Evolutionary conservation across 1,140 invertebrate genomes (phyloP).

Genomic region (Diorhabda carinulata): DNA sequence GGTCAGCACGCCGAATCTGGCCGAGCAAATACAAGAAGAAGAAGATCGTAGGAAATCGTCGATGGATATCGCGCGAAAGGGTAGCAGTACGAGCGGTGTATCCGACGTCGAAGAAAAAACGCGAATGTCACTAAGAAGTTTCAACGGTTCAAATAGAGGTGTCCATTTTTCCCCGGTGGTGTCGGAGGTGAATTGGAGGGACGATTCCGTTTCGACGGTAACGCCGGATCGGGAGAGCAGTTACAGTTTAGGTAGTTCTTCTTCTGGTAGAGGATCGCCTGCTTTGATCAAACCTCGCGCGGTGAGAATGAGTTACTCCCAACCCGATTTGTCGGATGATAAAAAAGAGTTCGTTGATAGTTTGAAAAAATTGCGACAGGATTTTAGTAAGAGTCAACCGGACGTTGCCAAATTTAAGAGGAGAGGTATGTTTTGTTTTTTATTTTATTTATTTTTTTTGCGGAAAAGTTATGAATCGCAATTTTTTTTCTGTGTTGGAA

Average conservation of each 20-base stretch:
- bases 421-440: slow-evolving; percentile 24
- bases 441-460: background rate
- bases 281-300: slow-evolving; percentile 22
- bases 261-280: slow-evolving; percentile 24
- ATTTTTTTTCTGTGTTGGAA: no score
- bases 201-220: slow-evolving; percentile 47
- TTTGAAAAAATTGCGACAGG: slow-evolving; percentile 28
- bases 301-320: slow-evolving; percentile 25
- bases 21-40: slow-evolving; percentile 41
- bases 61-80: slow-evolving; percentile 48
- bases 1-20: slow-evolving; percentile 62
- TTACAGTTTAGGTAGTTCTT: slow-evolving; percentile 29
- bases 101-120: slow-evolving; percentile 47
- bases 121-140: slow-evolving; percentile 49
- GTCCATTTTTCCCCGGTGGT: slow-evolving; percentile 69
- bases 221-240: slow-evolving; percentile 38
- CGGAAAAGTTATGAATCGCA: background rate
- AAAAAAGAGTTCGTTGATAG: slow-evolving; percentile 31
- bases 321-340: slow-evolving; percentile 32
- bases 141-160: slow-evolving; percentile 51
- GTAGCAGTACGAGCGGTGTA: slow-evolving; percentile 38
- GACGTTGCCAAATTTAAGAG: slow-evolving; percentile 32
- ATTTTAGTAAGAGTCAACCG: slow-evolving; percentile 33
- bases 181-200: slow-evolving; percentile 67
- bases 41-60: slow-evolving; percentile 54